Conservation (phyloP, 2,113 vertebrate genomes). For the Rana temporaria region DNA sequence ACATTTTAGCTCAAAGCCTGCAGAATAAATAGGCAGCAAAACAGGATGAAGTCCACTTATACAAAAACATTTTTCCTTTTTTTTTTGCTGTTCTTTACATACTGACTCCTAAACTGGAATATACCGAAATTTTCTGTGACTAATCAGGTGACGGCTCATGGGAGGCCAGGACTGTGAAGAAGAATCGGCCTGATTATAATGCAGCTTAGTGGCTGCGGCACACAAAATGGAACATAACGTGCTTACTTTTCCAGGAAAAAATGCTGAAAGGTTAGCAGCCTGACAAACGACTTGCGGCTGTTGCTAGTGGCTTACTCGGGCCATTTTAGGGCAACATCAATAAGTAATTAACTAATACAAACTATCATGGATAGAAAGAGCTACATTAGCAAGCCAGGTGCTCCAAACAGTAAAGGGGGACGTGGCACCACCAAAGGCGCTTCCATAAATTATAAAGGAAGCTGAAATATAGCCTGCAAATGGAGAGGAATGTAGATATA, state of each 20-base stretch:
- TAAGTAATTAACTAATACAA: slow-evolving; percentile 41
- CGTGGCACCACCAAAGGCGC: background rate
- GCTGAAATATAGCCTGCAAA: too few relatives aligned
- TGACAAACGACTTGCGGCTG: slow-evolving; percentile 40
- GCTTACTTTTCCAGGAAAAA: background rate
- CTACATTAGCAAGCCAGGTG: background rate
- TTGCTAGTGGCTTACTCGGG: background rate
- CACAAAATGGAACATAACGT: slow-evolving; percentile 18
- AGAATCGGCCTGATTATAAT: background rate
- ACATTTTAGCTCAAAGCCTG: too few relatives aligned
- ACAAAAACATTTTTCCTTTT: too few relatives aligned
- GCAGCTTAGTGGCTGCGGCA: background rate
- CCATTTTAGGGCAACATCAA: slow-evolving; percentile 9
- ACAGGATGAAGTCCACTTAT: too few relatives aligned
- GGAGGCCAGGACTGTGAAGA: too few relatives aligned
- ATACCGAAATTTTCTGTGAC: too few relatives aligned
- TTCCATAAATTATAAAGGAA: too few relatives aligned
- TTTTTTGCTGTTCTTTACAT: too few relatives aligned
- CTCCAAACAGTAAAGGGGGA: background rate
- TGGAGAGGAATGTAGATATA: too few relatives aligned
- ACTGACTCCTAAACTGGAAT: too few relatives aligned
- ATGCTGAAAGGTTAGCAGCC: slow-evolving; percentile 1
- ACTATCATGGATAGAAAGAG: background rate
- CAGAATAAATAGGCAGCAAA: too few relatives aligned
- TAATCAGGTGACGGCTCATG: too few relatives aligned